Evolutionary conservation across 2,888 invertebrate genomes (phyloP).

Genomic region (Linyphia triangularis): DNA sequence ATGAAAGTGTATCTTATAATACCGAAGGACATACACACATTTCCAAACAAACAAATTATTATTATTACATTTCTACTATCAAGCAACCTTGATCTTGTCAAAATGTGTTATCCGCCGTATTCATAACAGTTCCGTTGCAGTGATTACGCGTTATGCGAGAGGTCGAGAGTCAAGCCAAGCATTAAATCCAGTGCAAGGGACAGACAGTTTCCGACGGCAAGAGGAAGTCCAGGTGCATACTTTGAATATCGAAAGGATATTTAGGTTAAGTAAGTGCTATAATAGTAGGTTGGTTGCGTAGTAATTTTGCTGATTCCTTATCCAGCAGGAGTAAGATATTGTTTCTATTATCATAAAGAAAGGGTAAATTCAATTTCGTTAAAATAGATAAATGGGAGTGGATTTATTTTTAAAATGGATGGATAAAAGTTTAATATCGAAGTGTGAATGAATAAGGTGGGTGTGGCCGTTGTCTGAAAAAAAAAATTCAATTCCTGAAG

Average conservation of each 20-base stretch:
- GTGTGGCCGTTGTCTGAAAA: too few species aligned
- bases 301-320: not conserved
- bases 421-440: too few species aligned
- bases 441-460: too few species aligned
- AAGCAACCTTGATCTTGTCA: constrained; percentile 45
- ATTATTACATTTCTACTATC: not conserved
- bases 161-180: constrained; percentile 26
- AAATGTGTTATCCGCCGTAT: not conserved
- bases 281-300: not conserved
- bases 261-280: constrained; percentile 13
- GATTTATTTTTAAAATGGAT: too few species aligned
- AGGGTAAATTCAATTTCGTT: too few species aligned
- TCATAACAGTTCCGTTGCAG: not conserved
- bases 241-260: not conserved
- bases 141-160: not conserved
- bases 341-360: not conserved
- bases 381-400: too few species aligned
- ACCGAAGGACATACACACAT: not conserved
- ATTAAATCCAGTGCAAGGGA: constrained; percentile 23
- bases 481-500: too few species aligned
- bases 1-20: too few species aligned
- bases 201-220: not conserved
- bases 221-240: constrained; percentile 10
- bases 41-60: not conserved
- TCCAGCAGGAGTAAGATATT: too few species aligned